These are phyloP conservation scores for Drosophila neoperkinsi DNA, from an alignment of 2,888 invertebrate species.

Conservation along the genomic window DNA sequence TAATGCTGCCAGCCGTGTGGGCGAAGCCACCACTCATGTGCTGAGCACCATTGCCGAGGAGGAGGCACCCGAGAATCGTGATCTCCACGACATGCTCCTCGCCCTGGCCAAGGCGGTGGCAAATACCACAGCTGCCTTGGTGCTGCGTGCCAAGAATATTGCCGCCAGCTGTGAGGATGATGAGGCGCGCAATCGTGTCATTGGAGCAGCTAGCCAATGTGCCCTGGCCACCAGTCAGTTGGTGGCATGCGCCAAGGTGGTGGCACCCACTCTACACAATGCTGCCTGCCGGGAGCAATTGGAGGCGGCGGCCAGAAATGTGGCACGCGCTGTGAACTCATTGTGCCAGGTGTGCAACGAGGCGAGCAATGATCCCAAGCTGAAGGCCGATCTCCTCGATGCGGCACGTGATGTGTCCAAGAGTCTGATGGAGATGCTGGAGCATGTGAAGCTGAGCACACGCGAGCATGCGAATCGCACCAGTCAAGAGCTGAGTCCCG, in stretches of 20 bases:
- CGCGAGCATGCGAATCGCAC: constrained; percentile 88
- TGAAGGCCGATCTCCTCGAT: constrained; percentile 90
- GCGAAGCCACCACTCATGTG: constrained; percentile 97
- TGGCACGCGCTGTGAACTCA: constrained; percentile 95
- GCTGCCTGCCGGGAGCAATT: constrained; percentile 95
- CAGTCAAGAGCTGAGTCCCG: constrained; percentile 91
- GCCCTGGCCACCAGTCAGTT: constrained; percentile 98
- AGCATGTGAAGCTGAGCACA: constrained; percentile 92
- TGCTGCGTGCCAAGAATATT: constrained; percentile 98
- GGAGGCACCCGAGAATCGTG: constrained; percentile 93
- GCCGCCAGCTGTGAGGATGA: constrained; percentile 93
- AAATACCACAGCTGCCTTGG: constrained; percentile 98
- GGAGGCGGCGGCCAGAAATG: constrained; percentile 96
- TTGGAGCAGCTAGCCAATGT: constrained; percentile 98
- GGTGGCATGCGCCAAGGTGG: constrained; percentile 98
- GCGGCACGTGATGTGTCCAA: constrained; percentile 96
- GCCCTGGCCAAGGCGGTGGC: constrained; percentile 98
- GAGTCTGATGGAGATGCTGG: constrained; percentile 94
- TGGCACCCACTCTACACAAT: constrained; percentile 93
- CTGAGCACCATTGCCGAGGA: constrained; percentile 97
- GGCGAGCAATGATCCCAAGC: constrained; percentile 88
- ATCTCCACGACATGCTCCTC: constrained; percentile 95
- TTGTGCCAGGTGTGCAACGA: constrained; percentile 93
- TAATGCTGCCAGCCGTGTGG: constrained; percentile 97
- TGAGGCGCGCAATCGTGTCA: constrained; percentile 88